Evolutionary conservation across 2,888 invertebrate species (phyloP).

Genomic region (Caenorhabditis macrosperma): DNA sequence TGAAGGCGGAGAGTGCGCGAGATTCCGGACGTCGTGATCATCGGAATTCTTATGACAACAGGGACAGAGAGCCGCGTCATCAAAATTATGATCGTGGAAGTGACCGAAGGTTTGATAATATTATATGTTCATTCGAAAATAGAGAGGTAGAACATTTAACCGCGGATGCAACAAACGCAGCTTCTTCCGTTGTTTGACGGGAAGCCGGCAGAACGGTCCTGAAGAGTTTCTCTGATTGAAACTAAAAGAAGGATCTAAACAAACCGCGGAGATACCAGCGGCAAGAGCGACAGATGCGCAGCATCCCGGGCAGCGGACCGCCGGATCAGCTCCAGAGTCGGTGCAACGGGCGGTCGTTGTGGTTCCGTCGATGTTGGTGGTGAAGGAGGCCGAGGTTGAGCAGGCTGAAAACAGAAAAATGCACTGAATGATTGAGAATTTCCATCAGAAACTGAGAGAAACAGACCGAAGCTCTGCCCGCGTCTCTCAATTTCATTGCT

Average conservation of each 20-base stretch:
- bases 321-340: slow-evolving; percentile 13
- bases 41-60: not conserved
- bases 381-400: slow-evolving; percentile 42
- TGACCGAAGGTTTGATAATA: not conserved
- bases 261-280: slow-evolving; percentile 24
- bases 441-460: not conserved
- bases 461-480: too few species aligned
- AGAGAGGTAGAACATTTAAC: slow-evolving; percentile 10
- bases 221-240: too few species aligned
- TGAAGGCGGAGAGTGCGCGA: too few species aligned
- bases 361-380: slow-evolving; percentile 41
- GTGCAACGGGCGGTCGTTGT: slow-evolving; percentile 46
- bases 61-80: not conserved
- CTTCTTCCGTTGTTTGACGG: slow-evolving; percentile 50
- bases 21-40: not conserved
- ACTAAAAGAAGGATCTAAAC: too few species aligned
- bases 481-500: not conserved
- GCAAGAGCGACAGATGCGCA: slow-evolving; percentile 44
- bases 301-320: slow-evolving; percentile 41
- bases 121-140: too few species aligned
- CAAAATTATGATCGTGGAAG: not conserved
- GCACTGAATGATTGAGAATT: too few species aligned
- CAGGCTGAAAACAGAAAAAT: slow-evolving; percentile 51
- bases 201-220: slow-evolving; percentile 50
- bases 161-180: slow-evolving; percentile 49